Percentiles rank a stretch among this genome's conserved stretches.
Conservation (phyloP, 1,140 invertebrate genomes). For the Eurosta solidaginis region DNA sequence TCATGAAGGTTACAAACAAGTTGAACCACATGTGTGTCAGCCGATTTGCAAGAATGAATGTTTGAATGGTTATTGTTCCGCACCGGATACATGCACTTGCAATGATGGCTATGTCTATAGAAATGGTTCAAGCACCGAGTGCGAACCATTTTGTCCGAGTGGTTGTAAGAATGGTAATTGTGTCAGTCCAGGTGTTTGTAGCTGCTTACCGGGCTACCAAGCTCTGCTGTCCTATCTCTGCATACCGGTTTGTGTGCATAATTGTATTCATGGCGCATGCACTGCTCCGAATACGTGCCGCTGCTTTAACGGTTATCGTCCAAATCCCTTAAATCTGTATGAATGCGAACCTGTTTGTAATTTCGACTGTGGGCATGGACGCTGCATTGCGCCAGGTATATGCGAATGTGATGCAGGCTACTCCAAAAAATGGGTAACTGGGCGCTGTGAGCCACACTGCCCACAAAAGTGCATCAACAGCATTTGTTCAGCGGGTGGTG, state of each 20-base stretch:
- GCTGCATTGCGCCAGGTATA: conserved; percentile 50
- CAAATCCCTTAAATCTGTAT: conserved; percentile 50
- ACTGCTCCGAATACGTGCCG: conserved; percentile 49
- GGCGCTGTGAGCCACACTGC: conserved; percentile 58
- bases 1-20: conserved; percentile 45
- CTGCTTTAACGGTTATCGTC: conserved; percentile 49
- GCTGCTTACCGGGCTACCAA: conserved; percentile 67
- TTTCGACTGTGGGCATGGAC: conserved; percentile 43
- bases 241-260: conserved; percentile 56
- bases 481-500: conserved; percentile 42
- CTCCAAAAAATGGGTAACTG: conserved; percentile 48
- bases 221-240: conserved; percentile 53
- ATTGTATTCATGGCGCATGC: conserved; percentile 55
- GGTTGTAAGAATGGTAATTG: conserved; percentile 62
- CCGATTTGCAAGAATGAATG: conserved; percentile 63
- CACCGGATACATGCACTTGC: conserved; percentile 66
- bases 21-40: conserved; percentile 58
- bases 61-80: conserved; percentile 64
- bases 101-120: conserved; percentile 63
- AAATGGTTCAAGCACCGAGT: conserved; percentile 48
- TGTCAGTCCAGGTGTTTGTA: conserved; percentile 62
- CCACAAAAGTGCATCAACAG: conserved; percentile 52
- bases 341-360: conserved; percentile 52
- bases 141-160: conserved; percentile 45
- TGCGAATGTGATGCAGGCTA: conserved; percentile 51